phyloP scores from a whole-genome alignment of 2,797 vertebrate genomes.

The Bufotes viridis region DNA sequence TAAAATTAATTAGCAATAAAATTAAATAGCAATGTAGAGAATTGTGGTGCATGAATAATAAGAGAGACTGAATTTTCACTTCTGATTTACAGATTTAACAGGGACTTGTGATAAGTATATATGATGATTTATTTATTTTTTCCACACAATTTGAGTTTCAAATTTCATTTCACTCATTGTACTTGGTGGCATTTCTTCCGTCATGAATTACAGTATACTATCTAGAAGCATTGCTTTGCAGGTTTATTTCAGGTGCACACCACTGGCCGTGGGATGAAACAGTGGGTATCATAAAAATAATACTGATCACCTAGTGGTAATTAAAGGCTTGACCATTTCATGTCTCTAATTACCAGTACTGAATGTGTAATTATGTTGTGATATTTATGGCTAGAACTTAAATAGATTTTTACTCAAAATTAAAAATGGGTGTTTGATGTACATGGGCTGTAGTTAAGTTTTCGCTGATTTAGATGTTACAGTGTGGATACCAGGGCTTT shows the following conservation, averaged over 20 bases:
- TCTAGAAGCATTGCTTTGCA: background rate
- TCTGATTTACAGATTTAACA: too few species aligned
- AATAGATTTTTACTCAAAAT: too few species aligned
- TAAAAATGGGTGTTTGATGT: background rate
- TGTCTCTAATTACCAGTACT: background rate
- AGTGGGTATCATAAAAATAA: background rate
- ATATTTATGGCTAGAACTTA: background rate
- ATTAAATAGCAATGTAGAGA: too few species aligned
- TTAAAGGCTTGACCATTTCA: background rate
- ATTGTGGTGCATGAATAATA: too few species aligned
- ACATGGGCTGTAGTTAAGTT: too few species aligned
- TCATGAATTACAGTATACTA: background rate
- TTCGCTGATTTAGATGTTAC: too few species aligned
- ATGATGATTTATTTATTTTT: too few species aligned
- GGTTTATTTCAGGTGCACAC: background rate
- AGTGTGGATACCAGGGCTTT: too few species aligned
- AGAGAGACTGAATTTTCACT: too few species aligned
- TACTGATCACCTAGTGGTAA: background rate
- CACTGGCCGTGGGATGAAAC: background rate
- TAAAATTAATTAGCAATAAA: too few species aligned
- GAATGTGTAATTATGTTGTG: constrained; percentile 13
- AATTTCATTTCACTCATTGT: background rate
- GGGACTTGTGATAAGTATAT: too few species aligned
- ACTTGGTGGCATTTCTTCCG: background rate
- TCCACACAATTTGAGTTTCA: background rate